These are phyloP conservation scores for Andrena flavipes DNA, from an alignment of 2,888 invertebrate genomes.

Conservation along the genomic window DNA sequence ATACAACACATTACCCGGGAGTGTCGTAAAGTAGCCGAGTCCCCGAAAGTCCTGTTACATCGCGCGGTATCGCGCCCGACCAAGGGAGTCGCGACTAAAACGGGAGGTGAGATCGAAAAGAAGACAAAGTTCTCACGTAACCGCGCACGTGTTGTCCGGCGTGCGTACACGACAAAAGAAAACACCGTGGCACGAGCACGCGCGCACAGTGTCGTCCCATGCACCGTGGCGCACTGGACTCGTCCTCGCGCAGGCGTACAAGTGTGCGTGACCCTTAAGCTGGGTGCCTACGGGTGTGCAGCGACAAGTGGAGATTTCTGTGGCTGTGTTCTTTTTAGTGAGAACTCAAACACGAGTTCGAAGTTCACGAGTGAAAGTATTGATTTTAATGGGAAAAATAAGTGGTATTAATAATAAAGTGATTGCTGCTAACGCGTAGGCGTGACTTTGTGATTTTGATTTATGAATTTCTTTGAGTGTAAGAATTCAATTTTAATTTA, in stretches of 20 bases:
- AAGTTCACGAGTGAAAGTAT: no score
- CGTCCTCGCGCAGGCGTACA: neutral
- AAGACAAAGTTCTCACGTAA: constrained; percentile 69
- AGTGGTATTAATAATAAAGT: no score
- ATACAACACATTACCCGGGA: constrained; percentile 55
- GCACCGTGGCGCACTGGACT: constrained; percentile 11
- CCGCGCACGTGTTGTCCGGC: constrained; percentile 56
- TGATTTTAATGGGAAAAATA: no score
- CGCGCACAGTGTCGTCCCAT: constrained; percentile 42
- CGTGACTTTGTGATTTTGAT: no score
- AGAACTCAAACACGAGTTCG: no score
- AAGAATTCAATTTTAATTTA: no score
- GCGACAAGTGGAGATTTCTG: no score
- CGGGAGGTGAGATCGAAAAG: constrained; percentile 62
- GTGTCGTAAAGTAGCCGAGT: constrained; percentile 42
- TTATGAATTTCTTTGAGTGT: no score
- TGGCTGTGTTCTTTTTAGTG: no score
- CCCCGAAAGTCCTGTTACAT: constrained; percentile 59
- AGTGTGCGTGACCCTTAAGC: neutral
- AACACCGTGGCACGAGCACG: constrained; percentile 37
- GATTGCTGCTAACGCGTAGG: no score
- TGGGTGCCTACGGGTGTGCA: no score
- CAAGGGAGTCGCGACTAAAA: constrained; percentile 50
- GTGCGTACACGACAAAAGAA: constrained; percentile 34
- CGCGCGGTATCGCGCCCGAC: constrained; percentile 30